These are phyloP conservation scores for Seriola aureovittata DNA, from an alignment of 2,113 vertebrate species.

Conservation along the genomic window DNA sequence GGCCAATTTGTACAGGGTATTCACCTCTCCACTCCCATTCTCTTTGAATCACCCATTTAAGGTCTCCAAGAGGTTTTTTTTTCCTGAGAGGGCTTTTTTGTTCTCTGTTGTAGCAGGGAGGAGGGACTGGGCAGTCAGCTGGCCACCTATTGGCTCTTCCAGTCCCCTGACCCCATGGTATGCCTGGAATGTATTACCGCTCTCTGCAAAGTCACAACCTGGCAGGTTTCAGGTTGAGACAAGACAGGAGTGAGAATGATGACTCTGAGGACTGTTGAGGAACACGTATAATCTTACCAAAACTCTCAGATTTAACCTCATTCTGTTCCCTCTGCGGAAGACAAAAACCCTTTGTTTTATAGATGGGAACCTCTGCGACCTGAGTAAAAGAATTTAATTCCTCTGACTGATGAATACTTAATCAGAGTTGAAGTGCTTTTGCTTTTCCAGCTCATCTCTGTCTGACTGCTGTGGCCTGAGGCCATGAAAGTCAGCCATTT, in stretches of 20 bases:
- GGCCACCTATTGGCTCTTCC: slow-evolving; percentile 83
- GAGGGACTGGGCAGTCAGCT: slow-evolving; percentile 74
- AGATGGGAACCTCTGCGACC: neutral
- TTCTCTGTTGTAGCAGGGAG: slow-evolving; percentile 61
- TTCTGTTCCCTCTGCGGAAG: neutral
- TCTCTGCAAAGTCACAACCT: slow-evolving; percentile 78
- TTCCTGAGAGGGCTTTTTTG: slow-evolving; percentile 62
- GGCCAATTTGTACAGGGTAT: slow-evolving; percentile 63
- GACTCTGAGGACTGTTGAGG: slow-evolving; percentile 22
- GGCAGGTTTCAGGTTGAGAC: slow-evolving; percentile 86
- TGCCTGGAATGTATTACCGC: slow-evolving; percentile 84
- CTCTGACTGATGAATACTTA: slow-evolving; percentile 60
- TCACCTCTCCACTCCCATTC: slow-evolving; percentile 25
- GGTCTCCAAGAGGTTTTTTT: slow-evolving; percentile 40
- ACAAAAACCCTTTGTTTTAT: neutral
- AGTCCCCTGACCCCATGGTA: slow-evolving; percentile 83
- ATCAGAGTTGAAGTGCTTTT: slow-evolving; percentile 48
- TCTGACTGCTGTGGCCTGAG: slow-evolving; percentile 65
- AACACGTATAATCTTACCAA: slow-evolving; percentile 20
- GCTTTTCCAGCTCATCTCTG: slow-evolving; percentile 59
- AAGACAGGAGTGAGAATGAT: slow-evolving; percentile 74
- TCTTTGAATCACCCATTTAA: slow-evolving; percentile 55
- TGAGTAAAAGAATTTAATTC: slow-evolving; percentile 28
- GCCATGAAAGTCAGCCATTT: slow-evolving; percentile 70
- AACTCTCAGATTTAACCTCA: neutral